Evolutionary conservation across 2,113 vertebrate species (phyloP).

Genomic region (Platichthys stellatus): DNA sequence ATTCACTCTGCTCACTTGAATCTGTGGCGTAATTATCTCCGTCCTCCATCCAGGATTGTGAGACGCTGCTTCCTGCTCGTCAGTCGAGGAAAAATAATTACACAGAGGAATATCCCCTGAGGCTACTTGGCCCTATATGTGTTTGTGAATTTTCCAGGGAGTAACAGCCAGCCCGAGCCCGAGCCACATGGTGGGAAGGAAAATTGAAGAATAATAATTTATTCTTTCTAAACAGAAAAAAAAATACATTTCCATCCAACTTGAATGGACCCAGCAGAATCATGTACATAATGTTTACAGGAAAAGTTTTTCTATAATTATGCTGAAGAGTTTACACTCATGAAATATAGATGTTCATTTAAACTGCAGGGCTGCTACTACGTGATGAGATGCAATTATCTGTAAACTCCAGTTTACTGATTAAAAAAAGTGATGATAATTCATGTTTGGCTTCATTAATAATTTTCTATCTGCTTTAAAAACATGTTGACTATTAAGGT

Average conservation of each 20-base stretch:
- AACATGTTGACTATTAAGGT: not conserved
- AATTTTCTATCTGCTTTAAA: not conserved
- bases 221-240: slow-evolving; percentile 13
- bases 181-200: not conserved
- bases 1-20: slow-evolving; percentile 15
- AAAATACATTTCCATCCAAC: not conserved
- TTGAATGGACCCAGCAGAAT: slow-evolving; percentile 34
- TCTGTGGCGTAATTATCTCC: slow-evolving; percentile 27
- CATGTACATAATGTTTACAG: slow-evolving; percentile 6
- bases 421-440: not conserved
- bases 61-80: not conserved
- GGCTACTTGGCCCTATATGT: not conserved
- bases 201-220: slow-evolving; percentile 25
- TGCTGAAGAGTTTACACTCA: slow-evolving; percentile 13
- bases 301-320: not conserved
- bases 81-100: slow-evolving; percentile 13
- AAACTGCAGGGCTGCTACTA: not conserved
- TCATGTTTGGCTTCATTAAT: slow-evolving; percentile 12
- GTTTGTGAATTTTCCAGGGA: slow-evolving; percentile 5
- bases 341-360: slow-evolving; percentile 37
- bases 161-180: not conserved
- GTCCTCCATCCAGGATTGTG: not conserved
- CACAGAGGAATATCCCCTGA: not conserved
- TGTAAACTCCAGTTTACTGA: not conserved
- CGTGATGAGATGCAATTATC: slow-evolving; percentile 5